Conservation (phyloP, 2,888 invertebrate genomes). For the Zygogramma bicolorata region DNA sequence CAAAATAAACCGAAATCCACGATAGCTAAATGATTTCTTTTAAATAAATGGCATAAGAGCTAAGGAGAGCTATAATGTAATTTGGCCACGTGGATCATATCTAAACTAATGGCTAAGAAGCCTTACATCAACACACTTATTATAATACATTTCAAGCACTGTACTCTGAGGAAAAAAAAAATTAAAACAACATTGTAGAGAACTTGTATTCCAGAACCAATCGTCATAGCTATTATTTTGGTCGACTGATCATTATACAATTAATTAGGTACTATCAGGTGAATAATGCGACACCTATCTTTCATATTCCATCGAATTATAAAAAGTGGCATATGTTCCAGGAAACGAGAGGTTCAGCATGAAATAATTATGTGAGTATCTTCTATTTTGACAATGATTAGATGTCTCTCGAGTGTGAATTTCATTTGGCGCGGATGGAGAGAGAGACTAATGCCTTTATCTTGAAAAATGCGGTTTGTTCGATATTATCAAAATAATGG, state of each 20-base stretch:
- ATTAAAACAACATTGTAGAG: not conserved
- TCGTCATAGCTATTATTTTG: no score
- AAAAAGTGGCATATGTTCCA: no score
- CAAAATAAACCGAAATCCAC: constrained; percentile 57
- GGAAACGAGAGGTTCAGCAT: no score
- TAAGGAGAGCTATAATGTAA: constrained; percentile 54
- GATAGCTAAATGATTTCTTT: constrained; percentile 47
- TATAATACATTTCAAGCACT: constrained; percentile 45
- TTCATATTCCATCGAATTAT: no score
- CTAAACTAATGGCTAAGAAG: constrained; percentile 65
- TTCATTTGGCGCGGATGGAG: no score
- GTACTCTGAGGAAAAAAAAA: not conserved
- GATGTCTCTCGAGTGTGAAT: no score
- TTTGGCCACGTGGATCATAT: constrained; percentile 65
- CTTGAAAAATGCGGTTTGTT: no score
- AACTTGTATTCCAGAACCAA: not conserved
- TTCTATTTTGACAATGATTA: no score
- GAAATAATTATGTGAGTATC: no score
- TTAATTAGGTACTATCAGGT: not conserved
- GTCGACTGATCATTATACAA: no score
- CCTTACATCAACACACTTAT: constrained; percentile 66
- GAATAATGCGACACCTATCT: not conserved
- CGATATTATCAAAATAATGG: no score
- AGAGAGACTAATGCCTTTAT: no score
- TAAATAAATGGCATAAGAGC: constrained; percentile 42